Evolutionary conservation across 2,797 vertebrate genomes (phyloP).

Genomic region (Lacerta viridis): DNA sequence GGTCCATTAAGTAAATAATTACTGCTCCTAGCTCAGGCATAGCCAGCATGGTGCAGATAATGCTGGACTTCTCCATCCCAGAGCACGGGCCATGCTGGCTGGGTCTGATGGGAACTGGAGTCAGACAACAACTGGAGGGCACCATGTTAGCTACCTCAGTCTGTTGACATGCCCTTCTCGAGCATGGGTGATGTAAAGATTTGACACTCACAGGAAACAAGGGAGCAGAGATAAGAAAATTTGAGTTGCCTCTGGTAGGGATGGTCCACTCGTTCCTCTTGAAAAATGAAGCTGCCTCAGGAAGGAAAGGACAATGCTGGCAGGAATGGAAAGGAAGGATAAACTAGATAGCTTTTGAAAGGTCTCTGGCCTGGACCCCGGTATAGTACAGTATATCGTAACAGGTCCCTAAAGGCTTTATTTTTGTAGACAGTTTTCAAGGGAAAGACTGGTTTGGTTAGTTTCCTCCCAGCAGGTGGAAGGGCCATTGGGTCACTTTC

Average conservation of each 20-base stretch:
- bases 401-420: neutral
- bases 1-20: neutral
- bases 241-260: neutral
- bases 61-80: no score
- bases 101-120: no score
- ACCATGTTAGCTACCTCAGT: neutral
- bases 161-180: no score
- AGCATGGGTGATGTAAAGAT: neutral
- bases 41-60: no score
- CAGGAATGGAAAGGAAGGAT: neutral
- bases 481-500: slow-evolving; percentile 25
- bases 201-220: neutral
- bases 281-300: neutral
- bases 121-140: no score
- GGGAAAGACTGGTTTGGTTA: slow-evolving; percentile 27
- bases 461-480: slow-evolving; percentile 7
- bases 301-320: neutral
- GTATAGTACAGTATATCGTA: neutral
- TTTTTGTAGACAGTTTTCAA: neutral
- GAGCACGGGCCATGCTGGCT: no score
- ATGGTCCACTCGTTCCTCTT: neutral
- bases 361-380: neutral
- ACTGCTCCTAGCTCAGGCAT: no score
- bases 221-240: neutral
- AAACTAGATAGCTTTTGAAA: neutral